phyloP scores from a whole-genome alignment of 2,113 vertebrate species.

The Pelobates fuscus region DNA sequence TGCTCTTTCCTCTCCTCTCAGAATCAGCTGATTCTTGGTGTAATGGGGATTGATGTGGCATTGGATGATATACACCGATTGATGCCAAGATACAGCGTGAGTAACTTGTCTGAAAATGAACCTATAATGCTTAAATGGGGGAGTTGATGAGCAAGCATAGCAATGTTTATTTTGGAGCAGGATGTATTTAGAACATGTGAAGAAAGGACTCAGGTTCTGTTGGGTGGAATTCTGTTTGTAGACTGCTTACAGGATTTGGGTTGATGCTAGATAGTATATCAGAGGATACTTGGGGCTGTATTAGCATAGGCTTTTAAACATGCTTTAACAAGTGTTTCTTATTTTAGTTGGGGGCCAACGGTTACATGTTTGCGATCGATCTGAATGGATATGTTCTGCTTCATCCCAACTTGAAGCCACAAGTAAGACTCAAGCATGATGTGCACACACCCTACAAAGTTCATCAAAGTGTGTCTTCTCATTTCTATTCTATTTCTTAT shows the following conservation, averaged over 20 bases:
- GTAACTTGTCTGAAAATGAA: conserved; percentile 53
- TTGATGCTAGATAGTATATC: too few species aligned
- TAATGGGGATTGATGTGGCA: conserved; percentile 96
- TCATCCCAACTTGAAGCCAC: conserved; percentile 82
- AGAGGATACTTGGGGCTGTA: too few species aligned
- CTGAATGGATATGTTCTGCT: conserved; percentile 79
- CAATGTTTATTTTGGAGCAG: too few species aligned
- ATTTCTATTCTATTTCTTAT: too few species aligned
- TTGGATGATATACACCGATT: conserved; percentile 95
- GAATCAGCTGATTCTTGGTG: conserved; percentile 97
- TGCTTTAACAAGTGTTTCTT: not conserved
- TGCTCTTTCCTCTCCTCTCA: conserved; percentile 61
- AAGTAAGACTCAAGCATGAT: conserved; percentile 68
- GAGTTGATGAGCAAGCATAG: too few species aligned
- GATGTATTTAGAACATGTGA: too few species aligned
- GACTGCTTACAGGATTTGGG: too few species aligned
- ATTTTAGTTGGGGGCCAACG: conserved; percentile 87
- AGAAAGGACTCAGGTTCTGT: too few species aligned
- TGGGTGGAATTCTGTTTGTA: too few species aligned
- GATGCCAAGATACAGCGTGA: conserved; percentile 91
- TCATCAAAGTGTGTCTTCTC: too few species aligned
- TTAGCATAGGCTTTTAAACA: too few species aligned
- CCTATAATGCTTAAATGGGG: not conserved
- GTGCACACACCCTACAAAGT: too few species aligned
- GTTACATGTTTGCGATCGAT: conserved; percentile 79